Evolutionary conservation across 2,113 vertebrate genomes (phyloP), one percentile per base, ranked within the genome.

Genomic region (Australoheros scitulus): DNA sequence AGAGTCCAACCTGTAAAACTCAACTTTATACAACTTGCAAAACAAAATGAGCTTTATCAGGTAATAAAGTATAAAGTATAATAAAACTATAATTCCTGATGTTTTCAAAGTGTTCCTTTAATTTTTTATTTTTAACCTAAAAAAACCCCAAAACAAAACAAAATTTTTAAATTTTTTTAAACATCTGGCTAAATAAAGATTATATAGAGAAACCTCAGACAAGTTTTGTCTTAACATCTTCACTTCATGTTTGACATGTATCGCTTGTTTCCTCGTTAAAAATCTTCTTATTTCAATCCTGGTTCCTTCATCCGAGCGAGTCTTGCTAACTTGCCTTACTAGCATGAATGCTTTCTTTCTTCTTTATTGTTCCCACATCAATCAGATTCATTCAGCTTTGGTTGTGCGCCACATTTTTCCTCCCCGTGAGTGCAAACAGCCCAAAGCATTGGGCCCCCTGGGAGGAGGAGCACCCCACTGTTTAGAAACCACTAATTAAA

Each of bases 401-500:
- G 47, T 52, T 72, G 26, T n/a, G 36, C 76, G 15, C 57, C 63
- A 79, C 14, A 15, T 22, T 58, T 82, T 43, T 1, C 14, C 9
- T 60, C 24, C 32, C 10, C 20, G n/a, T 18, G 22, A 57, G 18
- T 20, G 14, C 14, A 68, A 68, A 24, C 41, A 18, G 64, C 41
- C 64, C 64, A 68, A 68, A 18, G 41, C 41, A 47, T 47, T 47
- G 64, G 26, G 43, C 65, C 3, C 6, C 50, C 24, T 29, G 43
- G 43, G 65, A 20, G 24, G 65, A 70, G 36, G 20, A 57, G 38
- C 26, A 2, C 72, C 61, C 61, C 47, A 43, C 3, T 57, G 8
- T 63, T 63, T 64, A 26, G 43, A 38, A 80, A 85, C 52, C 38
- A 24, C 70, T 76, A 65, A 80, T 76, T 15, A 61, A 36, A 80